Conservation (phyloP, 1,140 invertebrate species). For the Aphis gossypii region DNA sequence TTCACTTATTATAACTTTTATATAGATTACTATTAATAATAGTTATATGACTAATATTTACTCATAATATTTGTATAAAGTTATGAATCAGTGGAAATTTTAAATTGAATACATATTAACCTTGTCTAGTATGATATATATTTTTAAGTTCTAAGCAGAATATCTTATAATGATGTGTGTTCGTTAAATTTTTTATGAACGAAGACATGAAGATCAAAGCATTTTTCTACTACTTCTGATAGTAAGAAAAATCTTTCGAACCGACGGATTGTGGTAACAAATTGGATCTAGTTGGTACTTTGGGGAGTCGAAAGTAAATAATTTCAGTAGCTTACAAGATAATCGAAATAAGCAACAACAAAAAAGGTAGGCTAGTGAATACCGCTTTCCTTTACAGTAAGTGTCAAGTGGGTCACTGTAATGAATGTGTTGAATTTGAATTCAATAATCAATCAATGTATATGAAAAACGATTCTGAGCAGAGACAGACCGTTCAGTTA, state of each 20-base stretch:
- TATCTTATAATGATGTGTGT: neutral
- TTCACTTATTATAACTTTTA: neutral
- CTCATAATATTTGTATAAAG: neutral
- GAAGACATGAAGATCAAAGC: neutral
- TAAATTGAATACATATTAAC: neutral
- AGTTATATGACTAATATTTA: neutral
- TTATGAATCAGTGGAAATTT: neutral
- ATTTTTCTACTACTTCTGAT: too few species aligned
- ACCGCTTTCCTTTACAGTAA: too few species aligned
- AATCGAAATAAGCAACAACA: neutral
- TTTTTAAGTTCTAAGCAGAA: neutral
- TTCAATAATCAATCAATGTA: too few species aligned
- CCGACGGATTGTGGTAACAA: neutral
- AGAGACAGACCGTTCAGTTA: too few species aligned
- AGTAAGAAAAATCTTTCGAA: neutral
- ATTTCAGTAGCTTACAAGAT: neutral
- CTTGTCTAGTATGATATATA: neutral
- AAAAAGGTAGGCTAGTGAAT: neutral
- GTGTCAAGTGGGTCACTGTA: too few species aligned
- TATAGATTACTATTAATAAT: neutral
- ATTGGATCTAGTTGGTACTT: neutral
- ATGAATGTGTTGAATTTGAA: too few species aligned
- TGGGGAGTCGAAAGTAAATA: neutral
- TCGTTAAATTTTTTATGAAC: neutral
- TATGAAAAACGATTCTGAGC: too few species aligned